Evolutionary conservation across 2,888 invertebrate genomes (phyloP).

Genomic region (Erebia palarica): DNA sequence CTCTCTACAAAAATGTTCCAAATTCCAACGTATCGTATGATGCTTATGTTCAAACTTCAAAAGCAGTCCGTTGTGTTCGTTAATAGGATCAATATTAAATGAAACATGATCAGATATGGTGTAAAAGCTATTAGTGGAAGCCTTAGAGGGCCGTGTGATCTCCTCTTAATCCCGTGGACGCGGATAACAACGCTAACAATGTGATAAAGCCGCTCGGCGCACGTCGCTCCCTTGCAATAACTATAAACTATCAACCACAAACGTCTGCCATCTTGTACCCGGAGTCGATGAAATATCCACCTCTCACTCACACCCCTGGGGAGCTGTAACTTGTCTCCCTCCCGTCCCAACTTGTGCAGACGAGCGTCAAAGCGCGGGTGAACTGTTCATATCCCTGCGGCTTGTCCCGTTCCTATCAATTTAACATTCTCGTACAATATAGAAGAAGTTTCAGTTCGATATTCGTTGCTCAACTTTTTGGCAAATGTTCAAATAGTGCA

Average conservation of each 20-base stretch:
- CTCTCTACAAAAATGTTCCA: not conserved
- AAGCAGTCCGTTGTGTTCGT: not conserved
- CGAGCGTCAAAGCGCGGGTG: slow-evolving; percentile 51
- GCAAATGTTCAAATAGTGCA: slow-evolving; percentile 14
- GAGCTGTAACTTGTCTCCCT: slow-evolving; percentile 55
- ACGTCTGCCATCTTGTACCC: slow-evolving; percentile 80
- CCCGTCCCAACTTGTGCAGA: slow-evolving; percentile 54
- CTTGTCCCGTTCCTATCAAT: slow-evolving; percentile 42
- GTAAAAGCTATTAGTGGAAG: slow-evolving; percentile 67
- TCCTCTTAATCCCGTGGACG: slow-evolving; percentile 75
- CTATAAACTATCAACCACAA: slow-evolving; percentile 82
- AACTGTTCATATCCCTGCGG: slow-evolving; percentile 46
- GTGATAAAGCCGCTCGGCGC: slow-evolving; percentile 77
- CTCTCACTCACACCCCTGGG: slow-evolving; percentile 64
- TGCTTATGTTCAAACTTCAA: slow-evolving; percentile 9
- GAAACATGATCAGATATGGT: slow-evolving; percentile 45
- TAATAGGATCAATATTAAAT: slow-evolving; percentile 34
- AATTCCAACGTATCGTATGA: not conserved
- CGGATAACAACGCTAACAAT: slow-evolving; percentile 80
- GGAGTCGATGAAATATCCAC: slow-evolving; percentile 74
- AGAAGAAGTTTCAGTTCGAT: slow-evolving; percentile 22
- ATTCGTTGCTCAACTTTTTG: slow-evolving; percentile 23
- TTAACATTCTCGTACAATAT: slow-evolving; percentile 29
- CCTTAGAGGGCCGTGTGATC: slow-evolving; percentile 61
- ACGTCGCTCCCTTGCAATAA: slow-evolving; percentile 79